These are phyloP conservation scores for Patella depressa DNA, from an alignment of 2,888 invertebrate species.

Conservation along the genomic window DNA sequence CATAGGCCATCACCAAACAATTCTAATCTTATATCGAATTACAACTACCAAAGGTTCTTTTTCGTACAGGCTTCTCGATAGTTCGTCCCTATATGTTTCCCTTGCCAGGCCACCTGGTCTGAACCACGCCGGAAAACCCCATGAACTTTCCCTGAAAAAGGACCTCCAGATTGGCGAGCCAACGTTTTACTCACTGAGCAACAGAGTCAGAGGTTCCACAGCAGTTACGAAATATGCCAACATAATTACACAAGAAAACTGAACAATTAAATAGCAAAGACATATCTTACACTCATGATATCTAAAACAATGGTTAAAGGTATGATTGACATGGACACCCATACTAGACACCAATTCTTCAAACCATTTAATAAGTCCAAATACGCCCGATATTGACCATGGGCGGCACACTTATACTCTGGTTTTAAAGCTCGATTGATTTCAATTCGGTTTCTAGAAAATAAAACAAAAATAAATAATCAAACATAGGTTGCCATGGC, in stretches of 20 bases:
- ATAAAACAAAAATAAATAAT: not conserved
- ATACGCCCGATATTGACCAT: constrained; percentile 67
- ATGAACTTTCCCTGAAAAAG: too few species aligned
- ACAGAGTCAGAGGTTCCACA: not conserved
- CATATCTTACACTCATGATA: constrained; percentile 49
- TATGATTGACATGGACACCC: constrained; percentile 62
- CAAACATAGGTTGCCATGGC: too few species aligned
- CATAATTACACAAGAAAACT: not conserved
- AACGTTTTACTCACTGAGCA: too few species aligned
- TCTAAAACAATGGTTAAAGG: constrained; percentile 68
- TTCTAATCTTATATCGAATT: too few species aligned
- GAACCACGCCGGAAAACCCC: too few species aligned
- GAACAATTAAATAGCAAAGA: constrained; percentile 5
- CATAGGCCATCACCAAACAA: too few species aligned
- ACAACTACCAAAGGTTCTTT: too few species aligned
- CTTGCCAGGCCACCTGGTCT: too few species aligned
- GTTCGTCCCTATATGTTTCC: too few species aligned
- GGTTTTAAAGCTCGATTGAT: constrained; percentile 56
- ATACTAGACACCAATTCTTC: constrained; percentile 70
- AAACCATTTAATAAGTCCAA: constrained; percentile 60
- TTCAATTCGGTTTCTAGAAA: constrained; percentile 21
- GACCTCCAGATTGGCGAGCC: too few species aligned
- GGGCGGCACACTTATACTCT: constrained; percentile 60
- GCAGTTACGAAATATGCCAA: not conserved
- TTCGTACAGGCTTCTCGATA: too few species aligned